Percentiles rank a stretch among this genome's conserved stretches.
Conservation (phyloP, 1,140 invertebrate species). For the Microvelia longipes region DNA sequence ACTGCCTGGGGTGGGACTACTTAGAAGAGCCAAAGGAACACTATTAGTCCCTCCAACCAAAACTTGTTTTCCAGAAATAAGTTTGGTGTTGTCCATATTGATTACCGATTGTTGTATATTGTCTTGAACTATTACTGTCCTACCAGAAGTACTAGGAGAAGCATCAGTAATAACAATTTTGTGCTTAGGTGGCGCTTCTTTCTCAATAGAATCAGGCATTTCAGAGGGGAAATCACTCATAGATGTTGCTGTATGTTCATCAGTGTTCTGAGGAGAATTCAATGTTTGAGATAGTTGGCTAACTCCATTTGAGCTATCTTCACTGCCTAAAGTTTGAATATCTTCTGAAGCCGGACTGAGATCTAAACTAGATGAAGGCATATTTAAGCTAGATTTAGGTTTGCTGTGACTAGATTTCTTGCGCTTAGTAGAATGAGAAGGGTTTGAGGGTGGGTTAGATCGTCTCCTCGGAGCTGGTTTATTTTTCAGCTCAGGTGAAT, state of each 20-base stretch:
- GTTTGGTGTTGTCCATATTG: conserved; percentile 18
- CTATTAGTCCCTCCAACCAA: conserved; percentile 20
- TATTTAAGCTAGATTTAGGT: conserved; percentile 35
- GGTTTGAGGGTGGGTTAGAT: conserved; percentile 56
- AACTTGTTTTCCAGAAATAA: conserved; percentile 21
- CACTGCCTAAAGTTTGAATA: conserved; percentile 21
- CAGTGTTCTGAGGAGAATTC: conserved; percentile 24
- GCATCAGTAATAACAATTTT: conserved; percentile 16
- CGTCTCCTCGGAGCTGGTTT: conserved; percentile 59
- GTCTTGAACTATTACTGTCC: conserved; percentile 36
- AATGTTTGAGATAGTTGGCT: conserved; percentile 31
- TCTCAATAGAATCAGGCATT: conserved; percentile 15
- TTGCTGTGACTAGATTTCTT: conserved; percentile 49
- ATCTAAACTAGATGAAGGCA: conserved; percentile 29
- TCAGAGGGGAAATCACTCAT: conserved; percentile 18
- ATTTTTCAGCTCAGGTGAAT: conserved; percentile 62
- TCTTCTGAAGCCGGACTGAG: conserved; percentile 23
- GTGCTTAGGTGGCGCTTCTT: conserved; percentile 15
- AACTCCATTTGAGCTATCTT: conserved; percentile 25
- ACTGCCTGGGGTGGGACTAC: conserved; percentile 15
- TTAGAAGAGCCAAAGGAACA: conserved; percentile 18
- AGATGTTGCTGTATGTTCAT: conserved; percentile 16
- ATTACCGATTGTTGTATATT: conserved; percentile 25
- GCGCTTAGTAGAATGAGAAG: conserved; percentile 48
- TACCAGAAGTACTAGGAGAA: conserved; percentile 23